Evolutionary conservation across 2,113 vertebrate genomes (phyloP).

Genomic region (Poicephalus meyeri): DNA sequence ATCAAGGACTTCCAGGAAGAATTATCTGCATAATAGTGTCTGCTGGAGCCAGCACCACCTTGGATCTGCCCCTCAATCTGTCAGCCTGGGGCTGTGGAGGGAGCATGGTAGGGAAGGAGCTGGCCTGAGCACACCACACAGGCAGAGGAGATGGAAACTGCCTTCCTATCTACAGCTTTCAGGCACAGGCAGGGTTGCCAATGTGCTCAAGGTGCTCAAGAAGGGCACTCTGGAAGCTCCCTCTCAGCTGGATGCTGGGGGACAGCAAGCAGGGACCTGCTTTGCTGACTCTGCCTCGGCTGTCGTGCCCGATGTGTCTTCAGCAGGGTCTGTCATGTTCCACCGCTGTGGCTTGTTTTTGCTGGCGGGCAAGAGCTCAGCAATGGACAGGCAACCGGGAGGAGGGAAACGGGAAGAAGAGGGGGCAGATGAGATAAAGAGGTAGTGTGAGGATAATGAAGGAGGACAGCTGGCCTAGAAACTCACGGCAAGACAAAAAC

Average conservation of each 20-base stretch:
- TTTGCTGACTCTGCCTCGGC: background rate
- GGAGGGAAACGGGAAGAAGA: background rate
- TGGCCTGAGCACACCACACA: background rate
- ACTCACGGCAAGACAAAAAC: background rate
- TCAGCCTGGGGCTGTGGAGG: background rate
- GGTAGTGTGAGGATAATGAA: conserved; percentile 39
- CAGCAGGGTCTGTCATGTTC: background rate
- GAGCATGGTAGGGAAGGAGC: background rate
- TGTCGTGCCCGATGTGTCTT: background rate
- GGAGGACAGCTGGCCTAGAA: conserved; percentile 68
- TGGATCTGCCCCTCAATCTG: background rate
- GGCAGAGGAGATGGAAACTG: background rate
- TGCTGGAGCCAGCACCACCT: background rate
- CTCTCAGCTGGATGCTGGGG: background rate
- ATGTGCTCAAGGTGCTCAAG: rapidly evolving
- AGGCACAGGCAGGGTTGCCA: rapidly evolving
- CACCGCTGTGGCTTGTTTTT: background rate
- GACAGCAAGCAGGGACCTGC: rapidly evolving
- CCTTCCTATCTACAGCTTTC: background rate
- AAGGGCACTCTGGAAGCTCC: rapidly evolving
- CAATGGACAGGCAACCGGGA: background rate
- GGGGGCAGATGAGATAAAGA: conserved; percentile 12
- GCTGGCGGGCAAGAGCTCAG: conserved; percentile 43
- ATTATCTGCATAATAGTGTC: background rate
- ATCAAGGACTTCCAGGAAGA: background rate